A percentile compares a stretch with the other conserved stretches of the same genome.
phyloP scores from a whole-genome alignment of 2,113 vertebrate species.

The Hydropotes inermis region DNA sequence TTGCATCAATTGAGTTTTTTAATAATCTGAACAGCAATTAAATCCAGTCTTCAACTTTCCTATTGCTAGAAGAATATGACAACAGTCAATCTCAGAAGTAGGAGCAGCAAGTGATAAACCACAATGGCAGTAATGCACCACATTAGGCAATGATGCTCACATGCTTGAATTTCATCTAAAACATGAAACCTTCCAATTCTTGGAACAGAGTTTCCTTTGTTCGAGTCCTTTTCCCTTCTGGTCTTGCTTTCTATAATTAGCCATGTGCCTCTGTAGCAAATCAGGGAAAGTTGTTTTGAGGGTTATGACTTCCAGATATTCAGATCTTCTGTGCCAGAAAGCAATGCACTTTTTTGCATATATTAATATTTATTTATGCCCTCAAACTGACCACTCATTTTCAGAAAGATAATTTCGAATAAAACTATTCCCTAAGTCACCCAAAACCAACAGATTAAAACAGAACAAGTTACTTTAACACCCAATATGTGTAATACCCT shows the following conservation, averaged over 20 bases:
- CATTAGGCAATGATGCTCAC: background rate
- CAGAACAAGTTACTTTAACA: background rate
- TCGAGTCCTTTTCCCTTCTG: background rate
- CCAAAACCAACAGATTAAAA: conserved; percentile 1
- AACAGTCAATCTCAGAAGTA: background rate
- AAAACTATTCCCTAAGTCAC: conserved; percentile 15
- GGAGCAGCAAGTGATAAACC: background rate
- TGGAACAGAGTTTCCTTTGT: background rate
- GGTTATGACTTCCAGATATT: conserved; percentile 26
- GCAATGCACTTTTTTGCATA: conserved; percentile 19
- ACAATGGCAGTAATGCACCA: background rate
- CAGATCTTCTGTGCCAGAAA: conserved; percentile 20
- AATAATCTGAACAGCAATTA: conserved; percentile 13
- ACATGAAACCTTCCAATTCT: background rate
- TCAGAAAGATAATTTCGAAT: conserved; percentile 38
- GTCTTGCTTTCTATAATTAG: conserved; percentile 29
- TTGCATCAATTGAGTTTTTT: conserved; percentile 22
- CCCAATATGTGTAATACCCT: background rate
- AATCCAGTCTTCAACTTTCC: conserved; percentile 15
- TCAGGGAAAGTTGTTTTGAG: conserved; percentile 13
- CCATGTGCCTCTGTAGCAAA: conserved; percentile 38
- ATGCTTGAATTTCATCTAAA: conserved; percentile 18
- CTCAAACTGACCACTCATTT: conserved; percentile 23
- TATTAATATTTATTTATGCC: conserved; percentile 38
- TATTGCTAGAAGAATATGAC: conserved; percentile 45